Percentiles rank a stretch among this genome's conserved stretches.
These are phyloP conservation scores for Hirtodrosophila trivittata DNA, from an alignment of 2,888 invertebrate genomes.

Conservation along the genomic window DNA sequence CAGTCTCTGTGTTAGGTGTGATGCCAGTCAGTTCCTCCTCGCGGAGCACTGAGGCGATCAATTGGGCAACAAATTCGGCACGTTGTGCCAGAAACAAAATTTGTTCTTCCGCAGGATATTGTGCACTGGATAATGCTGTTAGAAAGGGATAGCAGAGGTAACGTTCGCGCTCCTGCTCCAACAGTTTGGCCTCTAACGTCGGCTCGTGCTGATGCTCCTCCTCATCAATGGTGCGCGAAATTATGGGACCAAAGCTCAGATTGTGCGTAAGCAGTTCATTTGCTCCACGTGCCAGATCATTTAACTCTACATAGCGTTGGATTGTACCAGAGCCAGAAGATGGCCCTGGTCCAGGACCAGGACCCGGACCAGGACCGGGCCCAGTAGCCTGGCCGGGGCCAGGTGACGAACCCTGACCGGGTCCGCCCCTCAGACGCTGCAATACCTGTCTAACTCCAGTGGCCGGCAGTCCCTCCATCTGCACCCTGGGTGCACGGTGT, in stretches of 20 bases:
- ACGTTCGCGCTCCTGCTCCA: slow-evolving; percentile 43
- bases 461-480: slow-evolving; percentile 19
- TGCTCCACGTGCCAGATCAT: slow-evolving; percentile 19
- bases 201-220: slow-evolving; percentile 28
- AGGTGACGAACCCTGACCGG: slow-evolving; percentile 3
- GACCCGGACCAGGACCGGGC: not conserved
- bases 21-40: slow-evolving; percentile 47
- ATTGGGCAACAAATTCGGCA: slow-evolving; percentile 63
- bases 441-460: slow-evolving; percentile 23
- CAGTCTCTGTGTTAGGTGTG: not conserved
- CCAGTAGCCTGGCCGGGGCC: not conserved
- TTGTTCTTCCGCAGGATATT: slow-evolving; percentile 26
- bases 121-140: not conserved
- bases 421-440: slow-evolving; percentile 31
- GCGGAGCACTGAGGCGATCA: slow-evolving; percentile 56
- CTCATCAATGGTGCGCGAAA: slow-evolving; percentile 40
- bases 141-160: slow-evolving; percentile 56
- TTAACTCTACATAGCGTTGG: slow-evolving; percentile 35
- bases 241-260: slow-evolving; percentile 4
- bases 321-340: too few relatives aligned
- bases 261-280: slow-evolving; percentile 20
- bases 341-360: not conserved
- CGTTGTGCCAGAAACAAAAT: slow-evolving; percentile 46
- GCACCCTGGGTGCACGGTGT: slow-evolving; percentile 15
- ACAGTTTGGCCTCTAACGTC: slow-evolving; percentile 10